Base-by-base conservation (phyloP, 2,888 invertebrate species). In the Blastobasis adustella region DNA sequence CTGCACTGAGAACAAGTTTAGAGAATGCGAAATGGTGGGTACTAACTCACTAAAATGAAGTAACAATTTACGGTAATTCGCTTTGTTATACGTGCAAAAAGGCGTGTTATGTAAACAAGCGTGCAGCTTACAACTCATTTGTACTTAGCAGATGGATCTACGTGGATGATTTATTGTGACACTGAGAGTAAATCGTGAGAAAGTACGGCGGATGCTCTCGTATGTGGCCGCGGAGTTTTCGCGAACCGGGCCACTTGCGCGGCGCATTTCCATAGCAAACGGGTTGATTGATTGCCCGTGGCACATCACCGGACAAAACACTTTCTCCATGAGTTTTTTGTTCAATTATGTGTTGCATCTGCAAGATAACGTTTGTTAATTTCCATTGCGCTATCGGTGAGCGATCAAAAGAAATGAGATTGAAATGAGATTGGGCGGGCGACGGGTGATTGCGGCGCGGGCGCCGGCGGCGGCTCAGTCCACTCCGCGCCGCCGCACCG, bases 351-450 rank as follows among this genome's bases (percentile, higher is more conserved):
- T 60, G 62, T 71, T 68, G 66, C 64, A 63, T 64, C 61, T 63
- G 51, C 49, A 50, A 61, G 71, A 73, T 74, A 78, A 73, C 69
- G 66, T 75, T 76, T 60, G 73, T 77, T 80, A 79, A 82, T 83
- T 77, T 79, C 72, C 69, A 23, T 23, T 79, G 65, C 71, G 62
- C 66, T 72, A 74, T 73, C 70, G 62, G 62, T 68, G 69, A 70
- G 69, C 76, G 77, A 80, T 79, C 75, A 74, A 76, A 82, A 79
- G 73, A 81, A 80, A 78, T 76, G 62, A 78, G 78, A 77, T 82
- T 75, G 76, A 71, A 81, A 77, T 77, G 75, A 76, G 81, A 85
- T 85, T 78, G 81, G 63, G 65, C 69, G 62, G 66, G 71, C 69
- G 70, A 68, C 68, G 62, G 66, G 75, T 77, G 76, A 78, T 78